These are phyloP conservation scores for Pseudoatta argentina DNA, from an alignment of 1,140 invertebrate genomes.

Conservation along the genomic window DNA sequence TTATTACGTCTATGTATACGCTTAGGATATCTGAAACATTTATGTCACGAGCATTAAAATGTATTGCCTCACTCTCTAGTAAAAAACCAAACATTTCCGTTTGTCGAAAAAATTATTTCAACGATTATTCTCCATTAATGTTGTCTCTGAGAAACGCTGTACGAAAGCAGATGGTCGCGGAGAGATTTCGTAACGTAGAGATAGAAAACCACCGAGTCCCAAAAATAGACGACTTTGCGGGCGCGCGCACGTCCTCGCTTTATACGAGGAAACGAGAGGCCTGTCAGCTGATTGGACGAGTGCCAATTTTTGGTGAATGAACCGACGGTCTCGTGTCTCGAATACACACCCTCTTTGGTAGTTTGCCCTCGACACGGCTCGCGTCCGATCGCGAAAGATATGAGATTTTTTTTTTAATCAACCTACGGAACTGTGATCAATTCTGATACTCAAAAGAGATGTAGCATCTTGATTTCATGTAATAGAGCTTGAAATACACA, in stretches of 20 bases:
- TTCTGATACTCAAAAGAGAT: neutral
- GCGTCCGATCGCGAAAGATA: constrained; percentile 12
- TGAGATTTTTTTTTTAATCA: constrained; percentile 15
- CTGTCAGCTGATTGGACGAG: constrained; percentile 69
- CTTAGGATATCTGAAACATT: neutral
- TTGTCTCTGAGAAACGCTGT: constrained; percentile 11
- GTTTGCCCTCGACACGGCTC: constrained; percentile 27
- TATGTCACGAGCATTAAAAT: neutral
- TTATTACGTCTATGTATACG: too few species aligned
- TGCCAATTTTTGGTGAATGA: constrained; percentile 73
- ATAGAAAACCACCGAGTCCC: constrained; percentile 35
- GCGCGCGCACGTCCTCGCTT: constrained; percentile 53
- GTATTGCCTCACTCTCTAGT: neutral
- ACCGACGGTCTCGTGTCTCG: constrained; percentile 50
- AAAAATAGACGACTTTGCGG: constrained; percentile 69
- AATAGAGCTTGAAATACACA: neutral
- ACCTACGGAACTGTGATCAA: constrained; percentile 16
- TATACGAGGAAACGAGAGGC: constrained; percentile 52
- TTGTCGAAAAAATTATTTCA: constrained; percentile 5
- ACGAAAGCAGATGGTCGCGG: constrained; percentile 39
- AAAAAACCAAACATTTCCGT: neutral
- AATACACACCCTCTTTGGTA: constrained; percentile 39
- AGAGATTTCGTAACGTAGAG: constrained; percentile 56
- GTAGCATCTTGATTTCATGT: constrained; percentile 5
- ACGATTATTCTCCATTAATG: constrained; percentile 20